Evolutionary conservation across 2,888 invertebrate genomes (phyloP).

Genomic region (Melieria crassipennis): DNA sequence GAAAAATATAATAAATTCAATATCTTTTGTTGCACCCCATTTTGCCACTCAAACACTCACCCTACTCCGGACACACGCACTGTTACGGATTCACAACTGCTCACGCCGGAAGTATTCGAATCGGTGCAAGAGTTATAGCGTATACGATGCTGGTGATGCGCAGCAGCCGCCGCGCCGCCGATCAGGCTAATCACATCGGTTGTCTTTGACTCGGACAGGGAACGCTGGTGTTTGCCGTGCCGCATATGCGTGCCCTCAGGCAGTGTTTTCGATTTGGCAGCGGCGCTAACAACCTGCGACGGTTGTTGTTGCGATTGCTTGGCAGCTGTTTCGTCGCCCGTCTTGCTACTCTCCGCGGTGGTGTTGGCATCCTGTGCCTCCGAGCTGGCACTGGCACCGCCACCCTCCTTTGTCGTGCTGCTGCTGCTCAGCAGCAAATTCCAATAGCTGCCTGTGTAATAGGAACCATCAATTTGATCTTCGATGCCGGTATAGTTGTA

Average conservation of each 20-base stretch:
- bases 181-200: constrained; percentile 69
- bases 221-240: constrained; percentile 70
- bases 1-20: not conserved
- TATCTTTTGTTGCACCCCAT: not conserved
- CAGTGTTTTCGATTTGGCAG: constrained; percentile 67
- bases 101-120: constrained; percentile 83
- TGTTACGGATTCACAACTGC: constrained; percentile 81
- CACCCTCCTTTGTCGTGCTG: constrained; percentile 42
- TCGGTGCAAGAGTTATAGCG: constrained; percentile 75
- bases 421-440: constrained; percentile 54
- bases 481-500: constrained; percentile 64
- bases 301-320: constrained; percentile 36
- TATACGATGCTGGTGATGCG: constrained; percentile 66
- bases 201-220: constrained; percentile 76
- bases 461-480: constrained; percentile 64
- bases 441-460: constrained; percentile 61
- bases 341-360: constrained; percentile 56
- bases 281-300: constrained; percentile 26
- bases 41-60: constrained; percentile 58
- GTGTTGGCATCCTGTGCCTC: constrained; percentile 55
- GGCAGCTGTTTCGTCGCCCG: constrained; percentile 39
- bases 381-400: constrained; percentile 43
- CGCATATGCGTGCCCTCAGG: constrained; percentile 66
- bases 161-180: constrained; percentile 45
- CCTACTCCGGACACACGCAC: constrained; percentile 72